These are phyloP conservation scores for Clarias gariepinus DNA, from an alignment of 2,113 vertebrate genomes.

Conservation along the genomic window DNA sequence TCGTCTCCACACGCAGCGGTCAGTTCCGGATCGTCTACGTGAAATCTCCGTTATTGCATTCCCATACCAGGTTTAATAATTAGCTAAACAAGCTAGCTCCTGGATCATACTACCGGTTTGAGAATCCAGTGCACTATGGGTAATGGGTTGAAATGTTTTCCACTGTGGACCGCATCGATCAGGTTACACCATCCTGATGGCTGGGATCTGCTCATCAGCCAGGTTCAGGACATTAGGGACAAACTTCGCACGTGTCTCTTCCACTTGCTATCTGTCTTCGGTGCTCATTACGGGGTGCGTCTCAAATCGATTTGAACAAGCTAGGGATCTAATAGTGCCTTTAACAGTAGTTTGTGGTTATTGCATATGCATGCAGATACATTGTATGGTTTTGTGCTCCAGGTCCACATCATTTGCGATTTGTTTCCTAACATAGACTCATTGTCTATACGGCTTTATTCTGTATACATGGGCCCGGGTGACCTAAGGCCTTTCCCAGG, in stretches of 20 bases:
- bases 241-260: conserved; percentile 40
- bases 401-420: not conserved
- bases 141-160: not conserved
- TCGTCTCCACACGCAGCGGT: not conserved
- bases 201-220: not conserved
- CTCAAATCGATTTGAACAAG: not conserved
- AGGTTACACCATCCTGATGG: not conserved
- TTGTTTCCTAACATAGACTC: not conserved
- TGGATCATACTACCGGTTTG: not conserved
- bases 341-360: not conserved
- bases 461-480: too few relatives aligned
- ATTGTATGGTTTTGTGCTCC: too few relatives aligned
- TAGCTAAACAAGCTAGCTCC: not conserved
- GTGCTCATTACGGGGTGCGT: conserved; percentile 56
- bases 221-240: not conserved
- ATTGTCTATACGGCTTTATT: too few relatives aligned
- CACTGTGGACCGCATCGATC: not conserved
- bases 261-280: not conserved
- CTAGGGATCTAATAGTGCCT: not conserved
- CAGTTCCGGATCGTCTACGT: not conserved
- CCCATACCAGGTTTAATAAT: not conserved
- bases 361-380: not conserved
- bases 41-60: not conserved
- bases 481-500: too few relatives aligned
- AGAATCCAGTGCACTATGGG: not conserved